These are phyloP conservation scores for Ophion ventricosus DNA, from an alignment of 2,888 invertebrate species.

Conservation along the genomic window DNA sequence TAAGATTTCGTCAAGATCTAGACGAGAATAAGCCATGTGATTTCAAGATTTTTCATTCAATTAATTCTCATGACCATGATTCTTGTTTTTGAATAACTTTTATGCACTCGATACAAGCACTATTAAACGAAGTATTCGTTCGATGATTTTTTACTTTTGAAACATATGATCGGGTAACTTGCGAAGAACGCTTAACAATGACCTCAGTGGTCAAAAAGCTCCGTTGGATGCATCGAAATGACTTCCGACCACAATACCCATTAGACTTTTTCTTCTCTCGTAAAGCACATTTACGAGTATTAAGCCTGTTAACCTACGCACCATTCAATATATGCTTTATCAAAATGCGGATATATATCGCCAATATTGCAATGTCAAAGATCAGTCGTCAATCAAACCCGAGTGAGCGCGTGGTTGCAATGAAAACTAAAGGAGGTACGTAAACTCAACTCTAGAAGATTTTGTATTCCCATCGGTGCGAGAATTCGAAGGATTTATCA, in stretches of 20 bases:
- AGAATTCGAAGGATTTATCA: too few relatives aligned
- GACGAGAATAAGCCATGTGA: slow-evolving; percentile 1
- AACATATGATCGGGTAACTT: not conserved
- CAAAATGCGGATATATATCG: slow-evolving; percentile 10
- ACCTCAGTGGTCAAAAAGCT: slow-evolving; percentile 4
- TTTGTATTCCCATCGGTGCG: not conserved
- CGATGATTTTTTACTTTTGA: slow-evolving; percentile 31
- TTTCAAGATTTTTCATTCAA: not conserved
- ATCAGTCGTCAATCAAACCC: slow-evolving; percentile 5
- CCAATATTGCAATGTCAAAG: slow-evolving; percentile 1
- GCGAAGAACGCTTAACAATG: not conserved
- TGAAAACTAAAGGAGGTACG: not conserved
- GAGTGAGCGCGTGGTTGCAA: not conserved
- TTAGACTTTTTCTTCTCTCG: slow-evolving; percentile 31
- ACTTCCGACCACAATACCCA: not conserved
- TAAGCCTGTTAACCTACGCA: not conserved
- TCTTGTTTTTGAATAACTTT: not conserved
- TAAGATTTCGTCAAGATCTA: slow-evolving; percentile 11
- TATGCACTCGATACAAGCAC: not conserved
- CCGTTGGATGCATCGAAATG: not conserved
- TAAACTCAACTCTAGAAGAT: not conserved
- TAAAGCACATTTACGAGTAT: slow-evolving; percentile 19
- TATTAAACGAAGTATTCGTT: slow-evolving; percentile 39
- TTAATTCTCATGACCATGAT: slow-evolving; percentile 19
- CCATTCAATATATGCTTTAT: slow-evolving; percentile 6